These are phyloP conservation scores for Serilophus lunatus DNA, from an alignment of 2,113 vertebrate genomes.

Conservation along the genomic window DNA sequence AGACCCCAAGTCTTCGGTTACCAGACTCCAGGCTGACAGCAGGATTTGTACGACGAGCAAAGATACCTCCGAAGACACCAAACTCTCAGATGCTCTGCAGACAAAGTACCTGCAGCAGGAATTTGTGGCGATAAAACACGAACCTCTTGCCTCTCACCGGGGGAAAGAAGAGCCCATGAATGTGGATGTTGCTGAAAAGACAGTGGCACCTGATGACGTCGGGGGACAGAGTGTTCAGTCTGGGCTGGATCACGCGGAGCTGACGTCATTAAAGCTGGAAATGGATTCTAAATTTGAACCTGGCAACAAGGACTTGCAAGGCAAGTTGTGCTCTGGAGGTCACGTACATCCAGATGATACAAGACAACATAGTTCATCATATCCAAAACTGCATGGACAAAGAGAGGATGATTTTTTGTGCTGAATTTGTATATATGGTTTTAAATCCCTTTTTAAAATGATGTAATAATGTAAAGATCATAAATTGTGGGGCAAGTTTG, in stretches of 20 bases:
- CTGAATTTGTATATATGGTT: conserved; percentile 85
- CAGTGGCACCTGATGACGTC: conserved; percentile 60
- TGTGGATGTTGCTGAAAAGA: conserved; percentile 69
- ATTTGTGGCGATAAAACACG: conserved; percentile 69
- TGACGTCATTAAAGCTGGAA: conserved; percentile 66
- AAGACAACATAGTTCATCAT: conserved; percentile 73
- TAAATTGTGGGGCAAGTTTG: conserved; percentile 73
- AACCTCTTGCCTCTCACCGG: conserved; percentile 65
- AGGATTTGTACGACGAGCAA: conserved; percentile 54
- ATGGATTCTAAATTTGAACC: conserved; percentile 67
- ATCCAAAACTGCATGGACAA: conserved; percentile 81
- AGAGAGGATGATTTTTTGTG: conserved; percentile 85
- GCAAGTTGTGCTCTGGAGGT: conserved; percentile 72
- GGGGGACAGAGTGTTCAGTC: conserved; percentile 66
- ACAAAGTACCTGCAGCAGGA: conserved; percentile 66
- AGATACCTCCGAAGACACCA: conserved; percentile 67
- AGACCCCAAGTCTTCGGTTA: conserved; percentile 57
- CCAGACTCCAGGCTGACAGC: conserved; percentile 67
- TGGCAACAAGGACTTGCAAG: conserved; percentile 78
- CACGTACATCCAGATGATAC: conserved; percentile 76
- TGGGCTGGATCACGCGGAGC: conserved; percentile 70
- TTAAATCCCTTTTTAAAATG: conserved; percentile 77
- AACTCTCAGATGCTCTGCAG: conserved; percentile 66
- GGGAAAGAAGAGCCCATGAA: conserved; percentile 67
- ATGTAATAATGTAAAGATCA: conserved; percentile 80